phyloP scores from a whole-genome alignment of 2,113 vertebrate genomes.

The Takifugu bimaculatus region DNA sequence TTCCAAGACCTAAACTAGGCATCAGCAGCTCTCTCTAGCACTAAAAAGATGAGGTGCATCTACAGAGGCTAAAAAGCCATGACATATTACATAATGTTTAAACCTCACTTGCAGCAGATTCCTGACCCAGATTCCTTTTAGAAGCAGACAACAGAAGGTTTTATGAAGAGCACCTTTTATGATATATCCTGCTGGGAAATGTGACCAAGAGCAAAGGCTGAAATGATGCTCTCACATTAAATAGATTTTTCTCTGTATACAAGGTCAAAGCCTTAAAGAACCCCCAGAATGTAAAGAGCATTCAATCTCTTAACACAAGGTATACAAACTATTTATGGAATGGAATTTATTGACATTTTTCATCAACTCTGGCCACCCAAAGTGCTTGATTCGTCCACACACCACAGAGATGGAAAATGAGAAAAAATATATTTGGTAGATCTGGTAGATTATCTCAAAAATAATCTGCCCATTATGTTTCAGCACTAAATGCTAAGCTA shows the following conservation, averaged over 20 bases:
- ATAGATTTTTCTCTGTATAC: neutral
- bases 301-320: no score
- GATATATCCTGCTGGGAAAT: conserved; percentile 4
- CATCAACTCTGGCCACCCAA: no score
- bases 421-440: no score
- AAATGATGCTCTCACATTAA: neutral
- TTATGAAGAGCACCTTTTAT: conserved; percentile 25
- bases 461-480: no score
- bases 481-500: no score
- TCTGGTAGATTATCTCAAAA: no score
- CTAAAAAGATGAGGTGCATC: conserved; percentile 39
- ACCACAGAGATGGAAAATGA: no score
- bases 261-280: neutral
- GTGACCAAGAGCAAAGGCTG: conserved; percentile 8
- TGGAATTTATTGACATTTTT: no score
- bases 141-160: conserved; percentile 3
- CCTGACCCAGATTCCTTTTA: conserved; percentile 57
- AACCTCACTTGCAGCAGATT: conserved; percentile 60
- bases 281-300: no score
- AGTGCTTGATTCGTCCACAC: no score
- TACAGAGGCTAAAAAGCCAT: conserved; percentile 44
- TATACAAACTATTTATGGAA: no score
- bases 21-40: conserved; percentile 1
- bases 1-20: conserved; percentile 4
- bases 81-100: conserved; percentile 60